Conservation (phyloP, 2,888 invertebrate species). For the Macropis europaea region DNA sequence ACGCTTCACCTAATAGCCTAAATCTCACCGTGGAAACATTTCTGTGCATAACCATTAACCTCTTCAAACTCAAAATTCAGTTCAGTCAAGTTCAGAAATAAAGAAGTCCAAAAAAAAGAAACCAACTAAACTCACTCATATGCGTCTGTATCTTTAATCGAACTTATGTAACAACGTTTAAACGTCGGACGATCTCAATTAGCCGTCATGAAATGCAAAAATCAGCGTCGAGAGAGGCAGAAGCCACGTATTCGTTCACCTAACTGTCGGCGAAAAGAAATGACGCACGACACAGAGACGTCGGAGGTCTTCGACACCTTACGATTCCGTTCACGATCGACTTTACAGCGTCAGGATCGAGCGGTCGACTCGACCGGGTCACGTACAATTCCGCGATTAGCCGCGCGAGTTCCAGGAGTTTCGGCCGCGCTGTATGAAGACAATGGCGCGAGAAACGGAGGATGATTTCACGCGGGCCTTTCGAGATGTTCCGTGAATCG, state of each 20-base stretch:
- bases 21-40: too few species aligned
- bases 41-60: too few species aligned
- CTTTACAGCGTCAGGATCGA: constrained; percentile 46
- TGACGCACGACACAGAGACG: constrained; percentile 26
- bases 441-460: not conserved
- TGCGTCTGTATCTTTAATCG: too few species aligned
- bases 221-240: constrained; percentile 2
- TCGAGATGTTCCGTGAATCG: constrained; percentile 16
- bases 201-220: too few species aligned
- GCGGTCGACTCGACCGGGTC: constrained; percentile 44
- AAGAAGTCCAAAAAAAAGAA: too few species aligned
- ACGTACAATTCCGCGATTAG: constrained; percentile 60
- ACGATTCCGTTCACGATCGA: constrained; percentile 54
- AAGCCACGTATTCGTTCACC: not conserved
- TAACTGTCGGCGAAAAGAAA: constrained; percentile 15
- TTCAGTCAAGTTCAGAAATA: too few species aligned
- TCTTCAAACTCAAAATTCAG: too few species aligned
- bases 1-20: too few species aligned
- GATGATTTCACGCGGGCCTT: not conserved
- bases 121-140: too few species aligned
- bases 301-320: constrained; percentile 31
- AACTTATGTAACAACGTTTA: too few species aligned
- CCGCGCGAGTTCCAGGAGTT: constrained; percentile 35
- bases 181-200: too few species aligned
- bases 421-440: constrained; percentile 3